Evolutionary conservation across 2,888 invertebrate species (phyloP), one percentile per base, ranked within the genome.

Genomic region (Meta bourneti): DNA sequence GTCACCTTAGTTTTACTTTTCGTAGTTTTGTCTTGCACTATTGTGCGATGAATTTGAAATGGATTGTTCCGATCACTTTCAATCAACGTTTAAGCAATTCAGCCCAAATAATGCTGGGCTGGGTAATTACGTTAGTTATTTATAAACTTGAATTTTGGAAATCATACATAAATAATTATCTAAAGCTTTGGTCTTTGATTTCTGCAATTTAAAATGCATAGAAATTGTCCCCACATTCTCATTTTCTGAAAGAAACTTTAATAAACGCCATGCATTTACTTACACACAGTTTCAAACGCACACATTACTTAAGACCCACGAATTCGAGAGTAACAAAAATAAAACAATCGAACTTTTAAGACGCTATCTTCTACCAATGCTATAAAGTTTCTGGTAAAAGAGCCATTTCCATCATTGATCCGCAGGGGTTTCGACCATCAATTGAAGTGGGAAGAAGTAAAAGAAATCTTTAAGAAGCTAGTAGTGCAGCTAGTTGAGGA

Each of bases 381-480:
- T 78, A 78, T 78, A 78, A 78, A 78, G 78, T 78, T 78, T 78
- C 78, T 19, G 52, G 78, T 52, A 78, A 78, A 78, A 19, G 52
- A 52, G 78, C 78, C 52, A 80, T 80, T 81, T 81, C 13, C 48
- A 69, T 19, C 69, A 69, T 69, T 69, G 74, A 74, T 61, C 83
- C 83, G 16, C 74, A 34, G 48, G 48, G 74, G 75, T n/a, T 84
- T 84, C 13, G 20, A 52, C 20, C 13, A 74, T 52, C n/a, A 34
- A 74, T 74, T 61, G 52, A 34, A 74, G 48, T 34, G 80, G 52
- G 74, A 74, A 61, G 54, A 54, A 34, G 75, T 84, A 84, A 84
- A 75, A 71, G 83, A 75, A 84, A 84, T 84, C 74, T 84, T 84
- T 84, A 54, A 72, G 34, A 16, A 74, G 74, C 54, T 54, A 52